phyloP scores from a whole-genome alignment of 2,888 invertebrate genomes.

The Julus scandinavius region DNA sequence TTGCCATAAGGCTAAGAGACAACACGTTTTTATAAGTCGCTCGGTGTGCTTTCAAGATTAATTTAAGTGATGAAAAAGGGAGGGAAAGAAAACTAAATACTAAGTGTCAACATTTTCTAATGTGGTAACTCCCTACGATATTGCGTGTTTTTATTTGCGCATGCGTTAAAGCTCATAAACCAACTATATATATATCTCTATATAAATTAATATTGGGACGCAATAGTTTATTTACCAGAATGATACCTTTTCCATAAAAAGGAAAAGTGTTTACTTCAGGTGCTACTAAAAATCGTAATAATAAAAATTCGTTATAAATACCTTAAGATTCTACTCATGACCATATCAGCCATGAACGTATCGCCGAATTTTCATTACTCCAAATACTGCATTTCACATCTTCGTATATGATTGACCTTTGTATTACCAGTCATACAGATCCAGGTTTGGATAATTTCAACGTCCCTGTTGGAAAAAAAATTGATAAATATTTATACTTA shows the following conservation, averaged over 20 bases:
- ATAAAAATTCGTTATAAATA: not conserved
- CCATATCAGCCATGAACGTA: not conserved
- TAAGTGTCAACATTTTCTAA: no score
- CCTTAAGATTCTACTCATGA: not conserved
- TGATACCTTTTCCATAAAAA: no score
- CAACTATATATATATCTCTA: no score
- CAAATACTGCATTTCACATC: not conserved
- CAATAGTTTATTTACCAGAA: no score
- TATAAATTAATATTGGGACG: no score
- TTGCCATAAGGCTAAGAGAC: not conserved
- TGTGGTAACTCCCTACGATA: no score
- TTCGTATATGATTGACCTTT: not conserved
- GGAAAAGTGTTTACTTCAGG: not conserved
- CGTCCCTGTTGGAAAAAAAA: not conserved
- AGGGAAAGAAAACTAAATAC: no score
- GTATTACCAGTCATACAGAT: not conserved
- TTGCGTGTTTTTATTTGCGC: no score
- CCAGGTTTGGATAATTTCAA: not conserved
- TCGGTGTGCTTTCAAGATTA: not conserved
- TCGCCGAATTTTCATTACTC: not conserved
- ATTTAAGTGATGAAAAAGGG: not conserved
- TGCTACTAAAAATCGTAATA: not conserved
- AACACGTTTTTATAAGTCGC: not conserved
- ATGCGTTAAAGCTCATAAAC: no score
- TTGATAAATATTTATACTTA: no score